Evolutionary conservation across 2,113 vertebrate species (phyloP).

Genomic region (Petroica traversi): DNA sequence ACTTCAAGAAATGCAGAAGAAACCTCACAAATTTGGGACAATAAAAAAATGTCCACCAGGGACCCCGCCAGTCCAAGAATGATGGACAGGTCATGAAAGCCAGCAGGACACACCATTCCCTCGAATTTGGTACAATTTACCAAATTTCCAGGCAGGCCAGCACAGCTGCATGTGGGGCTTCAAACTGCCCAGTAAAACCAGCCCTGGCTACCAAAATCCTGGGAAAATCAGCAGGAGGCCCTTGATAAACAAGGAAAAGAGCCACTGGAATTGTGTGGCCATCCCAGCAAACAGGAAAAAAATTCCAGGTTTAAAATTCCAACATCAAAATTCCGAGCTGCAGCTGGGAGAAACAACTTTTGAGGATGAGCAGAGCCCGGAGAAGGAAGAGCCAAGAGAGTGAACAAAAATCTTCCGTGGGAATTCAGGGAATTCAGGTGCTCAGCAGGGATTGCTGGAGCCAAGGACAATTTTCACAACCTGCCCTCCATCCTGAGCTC

Average conservation of each 20-base stretch:
- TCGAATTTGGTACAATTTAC: background rate
- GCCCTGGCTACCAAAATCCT: background rate
- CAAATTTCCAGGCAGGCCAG: background rate
- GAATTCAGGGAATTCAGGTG: background rate
- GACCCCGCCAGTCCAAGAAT: background rate
- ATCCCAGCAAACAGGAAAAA: background rate
- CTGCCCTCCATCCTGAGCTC: background rate
- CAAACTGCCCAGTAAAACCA: background rate
- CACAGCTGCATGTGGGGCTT: background rate
- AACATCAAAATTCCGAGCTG: background rate
- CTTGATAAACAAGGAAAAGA: background rate
- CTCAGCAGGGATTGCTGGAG: background rate
- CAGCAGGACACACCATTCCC: background rate
- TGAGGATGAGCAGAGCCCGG: background rate
- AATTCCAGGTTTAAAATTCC: no score
- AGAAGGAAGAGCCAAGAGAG: background rate
- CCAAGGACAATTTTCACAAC: background rate
- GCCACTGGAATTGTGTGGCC: accelerated
- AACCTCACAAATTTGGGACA: background rate
- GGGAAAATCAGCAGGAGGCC: background rate
- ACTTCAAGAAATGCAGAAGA: background rate
- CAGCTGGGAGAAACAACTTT: background rate
- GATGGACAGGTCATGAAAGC: background rate
- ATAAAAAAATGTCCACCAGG: background rate
- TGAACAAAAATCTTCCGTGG: background rate